These are phyloP conservation scores for Dione juno DNA, from an alignment of 2,888 invertebrate genomes.

Conservation along the genomic window DNA sequence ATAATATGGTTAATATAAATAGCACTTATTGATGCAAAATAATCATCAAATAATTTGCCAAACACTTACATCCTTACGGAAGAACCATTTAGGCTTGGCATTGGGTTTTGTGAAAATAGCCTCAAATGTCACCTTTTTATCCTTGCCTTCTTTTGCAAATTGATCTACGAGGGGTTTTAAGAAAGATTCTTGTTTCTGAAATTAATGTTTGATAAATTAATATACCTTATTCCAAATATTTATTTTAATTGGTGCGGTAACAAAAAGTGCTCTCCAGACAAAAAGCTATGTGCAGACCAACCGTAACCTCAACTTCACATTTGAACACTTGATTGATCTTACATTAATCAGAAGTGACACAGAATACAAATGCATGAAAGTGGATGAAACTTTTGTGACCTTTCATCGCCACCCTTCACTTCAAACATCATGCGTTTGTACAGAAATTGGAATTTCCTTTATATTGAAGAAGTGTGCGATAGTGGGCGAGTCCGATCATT, in stretches of 20 bases:
- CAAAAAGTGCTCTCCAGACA: slow-evolving; percentile 78
- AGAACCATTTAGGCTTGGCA: slow-evolving; percentile 95
- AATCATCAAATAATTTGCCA: not conserved
- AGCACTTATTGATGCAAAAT: not conserved
- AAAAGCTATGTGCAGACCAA: slow-evolving; percentile 73
- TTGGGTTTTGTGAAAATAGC: slow-evolving; percentile 98
- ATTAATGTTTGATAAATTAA: slow-evolving; percentile 58
- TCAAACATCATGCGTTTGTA: slow-evolving; percentile 78
- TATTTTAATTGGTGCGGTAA: slow-evolving; percentile 60
- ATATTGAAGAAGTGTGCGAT: slow-evolving; percentile 60
- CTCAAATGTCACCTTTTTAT: slow-evolving; percentile 96
- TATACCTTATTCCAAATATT: slow-evolving; percentile 48
- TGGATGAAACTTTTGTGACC: slow-evolving; percentile 63
- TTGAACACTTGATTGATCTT: slow-evolving; percentile 60
- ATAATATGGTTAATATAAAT: not conserved
- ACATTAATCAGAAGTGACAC: slow-evolving; percentile 50
- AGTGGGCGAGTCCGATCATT: slow-evolving; percentile 54
- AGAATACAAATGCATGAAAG: slow-evolving; percentile 68
- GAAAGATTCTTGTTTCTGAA: slow-evolving; percentile 96
- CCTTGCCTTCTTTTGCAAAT: slow-evolving; percentile 97
- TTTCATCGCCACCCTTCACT: slow-evolving; percentile 63
- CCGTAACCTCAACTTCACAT: slow-evolving; percentile 58
- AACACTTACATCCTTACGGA: slow-evolving; percentile 94
- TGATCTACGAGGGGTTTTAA: slow-evolving; percentile 97
- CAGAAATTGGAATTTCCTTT: slow-evolving; percentile 74